phyloP scores from a whole-genome alignment of 2,888 invertebrate species.

The Agonopterix heracliana region DNA sequence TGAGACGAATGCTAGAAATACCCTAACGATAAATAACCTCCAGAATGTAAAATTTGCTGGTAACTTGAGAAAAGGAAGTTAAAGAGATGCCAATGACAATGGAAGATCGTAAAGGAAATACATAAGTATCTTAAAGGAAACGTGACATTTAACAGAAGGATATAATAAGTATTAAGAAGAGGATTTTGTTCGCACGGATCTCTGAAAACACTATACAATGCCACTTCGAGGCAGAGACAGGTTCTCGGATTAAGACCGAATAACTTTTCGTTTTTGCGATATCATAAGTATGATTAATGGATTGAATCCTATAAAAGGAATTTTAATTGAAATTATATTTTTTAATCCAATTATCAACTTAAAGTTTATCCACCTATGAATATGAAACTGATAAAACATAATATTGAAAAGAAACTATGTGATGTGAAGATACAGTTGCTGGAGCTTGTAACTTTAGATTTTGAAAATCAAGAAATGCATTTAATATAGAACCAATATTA shows the following conservation, averaged over 20 bases:
- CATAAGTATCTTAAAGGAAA: too few species aligned
- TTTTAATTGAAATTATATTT: conserved; percentile 44
- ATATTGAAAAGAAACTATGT: not conserved
- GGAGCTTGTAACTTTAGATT: not conserved
- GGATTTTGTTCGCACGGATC: conserved; percentile 1
- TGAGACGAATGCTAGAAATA: too few species aligned
- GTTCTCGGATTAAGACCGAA: conserved; percentile 31
- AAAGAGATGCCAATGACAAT: too few species aligned
- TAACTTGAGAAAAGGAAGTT: too few species aligned
- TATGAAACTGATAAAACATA: too few species aligned
- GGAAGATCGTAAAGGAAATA: too few species aligned
- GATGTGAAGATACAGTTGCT: not conserved
- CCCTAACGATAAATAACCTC: too few species aligned
- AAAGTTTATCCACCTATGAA: not conserved
- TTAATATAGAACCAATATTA: not conserved
- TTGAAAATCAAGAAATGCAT: not conserved
- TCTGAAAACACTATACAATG: conserved; percentile 2
- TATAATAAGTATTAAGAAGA: not conserved
- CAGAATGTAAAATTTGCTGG: too few species aligned
- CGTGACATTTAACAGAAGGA: not conserved
- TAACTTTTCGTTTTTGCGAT: conserved; percentile 43
- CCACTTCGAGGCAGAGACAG: conserved; percentile 22
- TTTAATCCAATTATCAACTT: not conserved
- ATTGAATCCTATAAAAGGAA: conserved; percentile 36
- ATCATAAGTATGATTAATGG: conserved; percentile 46